phyloP scores from a whole-genome alignment of 2,797 vertebrate species.

The Muscicapa striata region DNA sequence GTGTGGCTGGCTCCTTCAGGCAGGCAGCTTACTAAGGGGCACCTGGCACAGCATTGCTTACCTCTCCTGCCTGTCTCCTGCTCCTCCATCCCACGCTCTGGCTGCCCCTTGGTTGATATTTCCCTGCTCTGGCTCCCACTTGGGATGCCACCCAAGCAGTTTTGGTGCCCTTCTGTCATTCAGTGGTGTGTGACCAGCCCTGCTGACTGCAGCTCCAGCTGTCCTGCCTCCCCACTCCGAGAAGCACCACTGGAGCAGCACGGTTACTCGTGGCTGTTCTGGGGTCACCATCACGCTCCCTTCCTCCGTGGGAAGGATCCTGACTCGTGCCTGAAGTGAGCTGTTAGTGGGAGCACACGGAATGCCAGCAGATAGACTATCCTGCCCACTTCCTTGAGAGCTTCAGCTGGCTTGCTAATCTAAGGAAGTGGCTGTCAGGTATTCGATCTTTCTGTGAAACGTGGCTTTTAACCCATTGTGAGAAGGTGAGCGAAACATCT shows the following conservation, averaged over 20 bases:
- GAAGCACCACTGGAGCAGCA: not conserved
- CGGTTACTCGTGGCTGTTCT: not conserved
- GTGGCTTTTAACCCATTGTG: not conserved
- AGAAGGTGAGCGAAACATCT: not conserved
- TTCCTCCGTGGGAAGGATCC: constrained; percentile 35
- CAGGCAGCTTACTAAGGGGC: not conserved
- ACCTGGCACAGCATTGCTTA: not conserved
- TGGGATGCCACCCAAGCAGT: not conserved
- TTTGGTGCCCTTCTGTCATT: not conserved
- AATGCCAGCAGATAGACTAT: not conserved
- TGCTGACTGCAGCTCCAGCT: not conserved
- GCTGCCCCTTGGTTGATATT: not conserved
- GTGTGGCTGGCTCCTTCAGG: fast-evolving
- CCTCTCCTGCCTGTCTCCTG: not conserved
- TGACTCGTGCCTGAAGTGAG: not conserved
- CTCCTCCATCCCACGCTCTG: not conserved
- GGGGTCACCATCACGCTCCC: not conserved
- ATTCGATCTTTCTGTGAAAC: not conserved
- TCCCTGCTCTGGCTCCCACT: not conserved
- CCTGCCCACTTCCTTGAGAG: not conserved
- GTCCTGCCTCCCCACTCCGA: not conserved
- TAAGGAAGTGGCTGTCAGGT: not conserved
- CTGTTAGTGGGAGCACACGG: not conserved
- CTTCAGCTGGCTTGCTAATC: not conserved
- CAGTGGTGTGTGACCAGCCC: fast-evolving